These are phyloP conservation scores for Dermatemys mawii DNA, from an alignment of 2,113 vertebrate species.

Conservation along the genomic window DNA sequence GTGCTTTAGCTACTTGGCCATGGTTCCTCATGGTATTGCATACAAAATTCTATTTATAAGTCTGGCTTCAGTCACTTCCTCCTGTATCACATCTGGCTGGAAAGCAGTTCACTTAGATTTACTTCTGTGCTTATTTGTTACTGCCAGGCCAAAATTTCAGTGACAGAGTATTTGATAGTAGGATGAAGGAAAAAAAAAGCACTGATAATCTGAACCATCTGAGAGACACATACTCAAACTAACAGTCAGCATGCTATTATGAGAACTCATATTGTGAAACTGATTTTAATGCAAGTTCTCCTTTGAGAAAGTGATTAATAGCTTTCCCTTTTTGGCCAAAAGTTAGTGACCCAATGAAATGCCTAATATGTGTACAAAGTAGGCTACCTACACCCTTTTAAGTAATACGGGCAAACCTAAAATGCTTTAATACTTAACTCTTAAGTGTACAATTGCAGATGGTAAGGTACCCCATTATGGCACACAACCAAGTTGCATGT, in stretches of 20 bases:
- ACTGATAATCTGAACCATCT: background rate
- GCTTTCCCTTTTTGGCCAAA: background rate
- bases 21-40: background rate
- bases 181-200: background rate
- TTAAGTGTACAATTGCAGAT: background rate
- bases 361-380: background rate
- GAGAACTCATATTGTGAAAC: background rate
- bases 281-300: background rate
- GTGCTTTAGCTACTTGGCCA: accelerated
- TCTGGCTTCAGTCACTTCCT: background rate
- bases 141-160: background rate
- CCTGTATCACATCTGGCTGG: background rate
- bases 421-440: background rate
- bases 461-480: background rate
- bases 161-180: background rate
- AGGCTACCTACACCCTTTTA: background rate
- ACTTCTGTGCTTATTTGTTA: background rate
- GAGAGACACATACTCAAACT: background rate
- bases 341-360: background rate
- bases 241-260: background rate
- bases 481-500: background rate
- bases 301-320: background rate
- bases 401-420: background rate
- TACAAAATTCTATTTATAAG: background rate
- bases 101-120: background rate